These are phyloP conservation scores for Ditula angustiorana DNA, from an alignment of 2,888 invertebrate species.

Conservation along the genomic window DNA sequence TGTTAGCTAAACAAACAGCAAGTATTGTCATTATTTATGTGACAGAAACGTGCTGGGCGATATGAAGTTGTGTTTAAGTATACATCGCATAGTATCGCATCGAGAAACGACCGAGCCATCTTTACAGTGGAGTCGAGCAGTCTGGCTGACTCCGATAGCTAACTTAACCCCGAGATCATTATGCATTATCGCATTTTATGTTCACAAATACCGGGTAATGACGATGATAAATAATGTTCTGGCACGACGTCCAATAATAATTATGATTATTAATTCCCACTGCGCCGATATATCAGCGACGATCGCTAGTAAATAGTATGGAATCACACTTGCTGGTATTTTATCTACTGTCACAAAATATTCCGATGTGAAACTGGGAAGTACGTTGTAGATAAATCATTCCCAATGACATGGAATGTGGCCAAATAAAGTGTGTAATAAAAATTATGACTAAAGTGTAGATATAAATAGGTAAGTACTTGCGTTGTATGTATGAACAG, in stretches of 20 bases:
- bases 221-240: constrained; percentile 36
- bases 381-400: background rate
- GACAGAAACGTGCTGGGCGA: constrained; percentile 9
- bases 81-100: constrained; percentile 9
- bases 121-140: constrained; percentile 28
- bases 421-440: background rate
- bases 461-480: too few species aligned
- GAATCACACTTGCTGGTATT: constrained; percentile 11
- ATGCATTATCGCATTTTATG: constrained; percentile 34
- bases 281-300: background rate
- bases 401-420: background rate
- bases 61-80: constrained; percentile 16
- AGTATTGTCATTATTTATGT: constrained; percentile 25
- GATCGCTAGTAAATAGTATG: background rate
- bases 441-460: background rate
- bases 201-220: constrained; percentile 36
- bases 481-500: too few species aligned
- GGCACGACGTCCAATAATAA: constrained; percentile 28
- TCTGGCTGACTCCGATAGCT: constrained; percentile 30
- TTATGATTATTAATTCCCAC: constrained; percentile 35
- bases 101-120: constrained; percentile 9
- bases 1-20: constrained; percentile 31
- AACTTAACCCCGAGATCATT: constrained; percentile 34
- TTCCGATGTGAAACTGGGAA: background rate
- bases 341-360: constrained; percentile 16